phyloP scores from a whole-genome alignment of 2,113 vertebrate species.

The Rhineura floridana region DNA sequence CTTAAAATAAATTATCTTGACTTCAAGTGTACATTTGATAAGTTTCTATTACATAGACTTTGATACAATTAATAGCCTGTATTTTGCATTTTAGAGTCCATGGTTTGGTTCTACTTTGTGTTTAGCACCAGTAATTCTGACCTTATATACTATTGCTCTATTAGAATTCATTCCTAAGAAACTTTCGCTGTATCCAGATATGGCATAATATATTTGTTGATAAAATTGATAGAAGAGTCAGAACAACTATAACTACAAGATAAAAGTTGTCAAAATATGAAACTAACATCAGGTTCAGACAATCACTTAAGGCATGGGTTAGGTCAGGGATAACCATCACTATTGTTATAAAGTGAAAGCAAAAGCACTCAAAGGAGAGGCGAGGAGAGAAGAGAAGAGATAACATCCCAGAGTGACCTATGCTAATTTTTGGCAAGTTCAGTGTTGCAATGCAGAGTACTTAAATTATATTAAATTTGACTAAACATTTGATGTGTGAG shows the following conservation, averaged over 20 bases:
- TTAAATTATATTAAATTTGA: not conserved
- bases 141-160: not conserved
- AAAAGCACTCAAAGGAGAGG: no score
- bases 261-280: not conserved
- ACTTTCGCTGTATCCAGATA: not conserved
- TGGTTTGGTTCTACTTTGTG: not conserved
- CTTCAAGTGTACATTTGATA: constrained; percentile 19
- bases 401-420: not conserved
- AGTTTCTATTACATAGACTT: not conserved
- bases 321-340: no score
- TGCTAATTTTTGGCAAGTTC: not conserved
- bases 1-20: constrained; percentile 1
- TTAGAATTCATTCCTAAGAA: not conserved
- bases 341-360: no score
- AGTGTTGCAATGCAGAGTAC: not conserved
- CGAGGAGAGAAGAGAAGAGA: no score
- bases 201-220: not conserved
- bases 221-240: not conserved
- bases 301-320: not conserved
- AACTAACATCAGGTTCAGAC: not conserved
- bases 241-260: not conserved
- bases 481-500: not conserved
- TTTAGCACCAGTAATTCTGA: not conserved
- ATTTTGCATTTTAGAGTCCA: not conserved
- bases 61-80: not conserved